Evolutionary conservation across 2,113 vertebrate genomes (phyloP), one percentile per base, ranked within the genome.

Genomic region (Indicator maculatus): DNA sequence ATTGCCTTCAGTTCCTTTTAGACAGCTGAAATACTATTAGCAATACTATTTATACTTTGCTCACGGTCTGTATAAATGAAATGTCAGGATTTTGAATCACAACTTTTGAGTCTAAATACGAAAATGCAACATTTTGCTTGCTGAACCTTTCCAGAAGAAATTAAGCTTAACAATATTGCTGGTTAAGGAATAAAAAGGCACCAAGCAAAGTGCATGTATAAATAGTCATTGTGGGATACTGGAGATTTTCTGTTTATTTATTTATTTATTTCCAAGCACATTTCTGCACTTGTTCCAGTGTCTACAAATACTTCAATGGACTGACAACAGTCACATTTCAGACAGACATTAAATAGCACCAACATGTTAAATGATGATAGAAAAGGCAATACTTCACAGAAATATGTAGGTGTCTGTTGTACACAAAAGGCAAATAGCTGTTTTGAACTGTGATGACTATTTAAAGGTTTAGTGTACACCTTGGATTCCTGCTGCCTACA

Each of bases 361-460:
- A 86, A 69, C 87, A 73, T 16, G 6, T 85, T 95, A 96, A 93
- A 93, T 80, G 86, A 79, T 89, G 84, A 86, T 79, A 90, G 93
- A 92, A 91, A 87, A 91, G 80, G 81, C 86, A 92, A 61, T 69
- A 74, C 91, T 96, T 93, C 94, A 89, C 90, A 95, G 94, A 95
- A 94, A 94, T 93, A 96, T 73, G 92, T 93, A 74, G 82, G 87
- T 91, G 88, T 95, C 97, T 96, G 92, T 83, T 66, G 30, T 81
- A 87, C 88, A 83, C 93, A 86, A 95, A 97, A 96, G 92, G 91
- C 83, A 92, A 97, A 89, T 55, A 96, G 88, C 88, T 87, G 56
- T 96, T 97, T 94, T 94, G 96, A 97, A 95, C 95, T 93, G 81
- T 84, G 89, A 88, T 93, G 81, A 92, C 90, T 94, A 83, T 96